Evolutionary conservation across 2,888 invertebrate genomes (phyloP), one percentile per base, ranked within the genome.

Genomic region (Coenonympha arcania): DNA sequence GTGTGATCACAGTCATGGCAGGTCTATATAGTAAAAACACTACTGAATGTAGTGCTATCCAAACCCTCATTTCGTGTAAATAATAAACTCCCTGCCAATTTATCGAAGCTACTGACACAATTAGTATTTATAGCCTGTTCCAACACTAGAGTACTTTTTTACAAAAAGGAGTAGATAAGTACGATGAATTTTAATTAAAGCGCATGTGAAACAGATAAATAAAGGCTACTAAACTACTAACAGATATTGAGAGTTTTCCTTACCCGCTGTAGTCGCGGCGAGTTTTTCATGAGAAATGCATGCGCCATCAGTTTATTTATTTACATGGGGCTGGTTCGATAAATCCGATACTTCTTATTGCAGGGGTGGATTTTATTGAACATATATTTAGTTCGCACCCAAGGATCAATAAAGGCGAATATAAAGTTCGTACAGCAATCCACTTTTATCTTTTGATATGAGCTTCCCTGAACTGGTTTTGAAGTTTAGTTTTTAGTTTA

Each of bases 321-420:
- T 85, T 82, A 86, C 75, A 80, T 77, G 80, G 84, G 83, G 83
- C 81, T 79, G 80, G 77, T 66, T 67, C 85, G 82, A 84, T 84
- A 84, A 86, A 85, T 86, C 85, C 79, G 73, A 70, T 81, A 73
- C 76, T 79, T 72, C 66, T 71, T 73, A 76, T 79, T 69, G 71
- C 64, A 64, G 69, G 63, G 76, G 81, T 83, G 79, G 82, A 75
- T 81, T 85, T 83, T 83, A 84, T 85, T 81, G 83, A 76, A 83
- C 79, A 79, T 82, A 82, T 80, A 83, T 84, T 82, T 76, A 74
- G 78, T 78, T 73, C 71, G 73, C 78, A 76, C 76, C 78, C 75
- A 56, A 60, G 70, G 79, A 84, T 84, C 85, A 78, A 85, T 85
- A 82, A 64, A 63, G 60, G 56, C 52, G 67, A 69, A 71, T 70